phyloP scores from a whole-genome alignment of 2,113 vertebrate species.

The Sinocyclocheilus grahami region DNA sequence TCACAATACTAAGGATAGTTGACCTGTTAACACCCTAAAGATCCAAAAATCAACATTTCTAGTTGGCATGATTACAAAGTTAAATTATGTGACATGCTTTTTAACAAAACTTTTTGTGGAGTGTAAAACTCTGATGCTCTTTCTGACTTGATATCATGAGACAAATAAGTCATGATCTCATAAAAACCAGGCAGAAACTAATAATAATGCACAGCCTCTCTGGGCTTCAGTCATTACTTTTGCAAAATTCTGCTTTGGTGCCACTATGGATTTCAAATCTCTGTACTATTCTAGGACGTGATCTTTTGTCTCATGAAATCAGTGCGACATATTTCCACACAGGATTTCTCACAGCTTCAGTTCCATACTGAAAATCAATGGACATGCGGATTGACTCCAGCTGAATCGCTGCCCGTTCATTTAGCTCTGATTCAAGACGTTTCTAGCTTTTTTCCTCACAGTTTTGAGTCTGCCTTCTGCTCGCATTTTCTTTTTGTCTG shows the following conservation, averaged over 20 bases:
- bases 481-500: conserved; percentile 3
- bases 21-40: neutral
- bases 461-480: conserved; percentile 16
- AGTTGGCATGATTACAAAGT: neutral
- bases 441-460: neutral
- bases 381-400: conserved; percentile 10
- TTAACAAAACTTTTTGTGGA: neutral
- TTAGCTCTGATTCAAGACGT: neutral
- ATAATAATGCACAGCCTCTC: conserved; percentile 7
- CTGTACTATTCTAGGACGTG: neutral
- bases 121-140: neutral
- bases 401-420: conserved; percentile 20
- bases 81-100: neutral
- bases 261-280: neutral
- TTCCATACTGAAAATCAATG: conserved; percentile 19
- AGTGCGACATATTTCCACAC: neutral
- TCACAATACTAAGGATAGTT: neutral
- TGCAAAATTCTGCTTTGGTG: conserved; percentile 12
- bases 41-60: neutral
- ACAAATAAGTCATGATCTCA: neutral
- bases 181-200: neutral
- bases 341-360: conserved; percentile 15
- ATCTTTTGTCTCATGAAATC: conserved; percentile 14
- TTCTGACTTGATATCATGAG: neutral
- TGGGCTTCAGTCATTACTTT: neutral